These are phyloP conservation scores for Pan paniscus DNA, from an alignment of 2,113 vertebrate species.

Conservation along the genomic window DNA sequence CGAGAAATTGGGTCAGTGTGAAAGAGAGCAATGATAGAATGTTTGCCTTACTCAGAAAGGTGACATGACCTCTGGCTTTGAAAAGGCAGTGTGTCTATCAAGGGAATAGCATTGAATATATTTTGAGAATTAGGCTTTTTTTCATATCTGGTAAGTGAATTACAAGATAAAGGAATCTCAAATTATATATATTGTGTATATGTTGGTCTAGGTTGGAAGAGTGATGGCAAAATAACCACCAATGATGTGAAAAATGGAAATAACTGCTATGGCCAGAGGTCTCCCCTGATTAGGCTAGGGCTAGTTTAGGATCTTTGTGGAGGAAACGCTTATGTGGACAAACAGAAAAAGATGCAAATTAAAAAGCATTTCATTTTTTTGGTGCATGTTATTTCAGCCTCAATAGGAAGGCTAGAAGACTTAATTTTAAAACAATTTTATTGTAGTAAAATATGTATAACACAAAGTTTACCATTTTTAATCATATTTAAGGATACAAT, in stretches of 20 bases:
- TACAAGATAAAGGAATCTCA: background rate
- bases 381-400: background rate
- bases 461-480: background rate
- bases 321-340: background rate
- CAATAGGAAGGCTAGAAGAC: background rate
- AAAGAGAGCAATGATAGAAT: background rate
- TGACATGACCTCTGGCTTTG: background rate
- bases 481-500: background rate
- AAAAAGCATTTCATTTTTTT: background rate
- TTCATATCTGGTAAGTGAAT: background rate
- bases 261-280: background rate
- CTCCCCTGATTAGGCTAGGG: background rate
- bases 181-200: background rate
- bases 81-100: background rate
- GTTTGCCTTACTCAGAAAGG: background rate
- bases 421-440: background rate
- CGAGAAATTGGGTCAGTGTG: background rate
- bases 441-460: background rate
- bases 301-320: background rate
- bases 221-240: background rate
- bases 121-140: conserved; percentile 14
- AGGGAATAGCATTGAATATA: background rate
- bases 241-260: background rate
- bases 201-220: background rate
- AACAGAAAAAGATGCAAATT: background rate